These are phyloP conservation scores for Micoletzkya japonica DNA, from an alignment of 2,888 invertebrate species.

Conservation along the genomic window DNA sequence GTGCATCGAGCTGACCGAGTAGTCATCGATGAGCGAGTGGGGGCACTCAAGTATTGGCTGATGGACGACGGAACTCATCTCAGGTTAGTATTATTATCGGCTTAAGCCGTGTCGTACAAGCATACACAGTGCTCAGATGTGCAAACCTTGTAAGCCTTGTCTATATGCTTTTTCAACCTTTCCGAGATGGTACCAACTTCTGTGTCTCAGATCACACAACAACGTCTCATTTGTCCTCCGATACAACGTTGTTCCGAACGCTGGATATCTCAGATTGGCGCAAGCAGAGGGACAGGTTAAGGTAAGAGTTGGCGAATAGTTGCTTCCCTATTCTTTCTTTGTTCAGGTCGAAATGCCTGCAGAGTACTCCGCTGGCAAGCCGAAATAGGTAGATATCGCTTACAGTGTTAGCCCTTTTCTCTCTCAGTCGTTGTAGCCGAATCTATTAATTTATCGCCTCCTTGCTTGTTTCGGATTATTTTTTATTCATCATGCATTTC, in stretches of 20 bases:
- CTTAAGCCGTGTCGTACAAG: constrained; percentile 1
- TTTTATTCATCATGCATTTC: neutral
- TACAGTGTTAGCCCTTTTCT: neutral
- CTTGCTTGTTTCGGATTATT: neutral
- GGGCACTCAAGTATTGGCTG: constrained; percentile 97
- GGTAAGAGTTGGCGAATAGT: neutral
- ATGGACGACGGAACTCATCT: constrained; percentile 98
- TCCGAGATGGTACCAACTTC: constrained; percentile 1
- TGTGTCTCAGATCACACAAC: constrained; percentile 83
- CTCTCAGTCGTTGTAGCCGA: neutral
- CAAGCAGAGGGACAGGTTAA: constrained; percentile 75
- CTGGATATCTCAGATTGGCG: constrained; percentile 88
- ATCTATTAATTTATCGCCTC: neutral
- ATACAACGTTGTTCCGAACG: constrained; percentile 92
- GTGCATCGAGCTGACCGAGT: constrained; percentile 90
- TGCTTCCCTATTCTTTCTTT: neutral
- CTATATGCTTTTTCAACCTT: neutral
- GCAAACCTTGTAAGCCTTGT: no score
- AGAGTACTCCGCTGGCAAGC: neutral
- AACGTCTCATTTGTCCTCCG: constrained; percentile 87
- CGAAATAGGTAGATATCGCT: neutral
- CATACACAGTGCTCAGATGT: no score
- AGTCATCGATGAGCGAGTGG: constrained; percentile 85
- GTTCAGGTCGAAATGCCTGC: constrained; percentile 19
- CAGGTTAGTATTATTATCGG: constrained; percentile 45